Percentiles rank a stretch among this genome's conserved stretches.
Evolutionary conservation across 2,797 vertebrate genomes (phyloP).

Genomic region (Notolepis coatsorum): DNA sequence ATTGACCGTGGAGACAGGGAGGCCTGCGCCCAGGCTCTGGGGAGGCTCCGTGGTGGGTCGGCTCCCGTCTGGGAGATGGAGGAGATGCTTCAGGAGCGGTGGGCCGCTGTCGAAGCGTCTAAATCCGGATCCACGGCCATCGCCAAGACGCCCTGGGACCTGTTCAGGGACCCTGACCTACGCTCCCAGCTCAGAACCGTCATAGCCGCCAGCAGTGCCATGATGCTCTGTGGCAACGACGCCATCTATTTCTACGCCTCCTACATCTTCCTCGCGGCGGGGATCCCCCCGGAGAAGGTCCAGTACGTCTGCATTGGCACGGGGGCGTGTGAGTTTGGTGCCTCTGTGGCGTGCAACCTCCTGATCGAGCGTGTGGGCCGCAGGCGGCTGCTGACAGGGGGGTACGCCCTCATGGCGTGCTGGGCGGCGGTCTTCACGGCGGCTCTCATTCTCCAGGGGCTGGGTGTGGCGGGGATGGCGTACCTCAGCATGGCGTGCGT

Average conservation of each 20-base stretch:
- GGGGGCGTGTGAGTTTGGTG: conserved; percentile 86
- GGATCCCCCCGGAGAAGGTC: conserved; percentile 82
- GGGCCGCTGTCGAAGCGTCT: conserved; percentile 42
- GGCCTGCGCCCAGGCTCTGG: conserved; percentile 83
- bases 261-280: conserved; percentile 86
- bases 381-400: conserved; percentile 82
- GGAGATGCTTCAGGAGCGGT: conserved; percentile 86
- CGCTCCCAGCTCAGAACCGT: conserved; percentile 82
- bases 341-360: conserved; percentile 79
- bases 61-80: conserved; percentile 82
- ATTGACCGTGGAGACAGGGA: conserved; percentile 86
- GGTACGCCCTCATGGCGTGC: conserved; percentile 87
- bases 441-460: conserved; percentile 82
- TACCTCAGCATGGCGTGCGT: conserved; percentile 90
- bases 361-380: conserved; percentile 87
- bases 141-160: conserved; percentile 75
- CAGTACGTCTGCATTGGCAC: conserved; percentile 87
- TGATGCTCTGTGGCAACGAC: conserved; percentile 93
- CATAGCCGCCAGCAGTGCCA: conserved; percentile 84
- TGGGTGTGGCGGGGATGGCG: conserved; percentile 79
- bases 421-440: conserved; percentile 87
- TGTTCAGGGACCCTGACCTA: conserved; percentile 75
- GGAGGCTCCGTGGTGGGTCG: conserved; percentile 76
- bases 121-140: conserved; percentile 22
- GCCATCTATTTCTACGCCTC: conserved; percentile 90